phyloP scores from a whole-genome alignment of 2,113 vertebrate genomes.

The Oncorhynchus tshawytscha region DNA sequence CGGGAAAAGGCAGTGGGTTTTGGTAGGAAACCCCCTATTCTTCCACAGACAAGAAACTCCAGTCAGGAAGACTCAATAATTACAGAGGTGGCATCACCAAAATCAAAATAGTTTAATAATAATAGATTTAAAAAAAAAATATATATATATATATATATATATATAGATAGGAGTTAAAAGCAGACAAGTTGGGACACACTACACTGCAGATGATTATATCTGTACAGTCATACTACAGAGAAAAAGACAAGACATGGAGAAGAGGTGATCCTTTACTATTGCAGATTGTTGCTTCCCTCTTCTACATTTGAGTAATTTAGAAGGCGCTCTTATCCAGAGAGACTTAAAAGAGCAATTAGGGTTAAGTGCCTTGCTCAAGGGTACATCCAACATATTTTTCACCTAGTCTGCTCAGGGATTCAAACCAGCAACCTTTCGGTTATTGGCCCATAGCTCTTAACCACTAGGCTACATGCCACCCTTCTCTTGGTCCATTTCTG shows the following conservation, averaged over 20 bases:
- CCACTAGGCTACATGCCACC: too few relatives aligned
- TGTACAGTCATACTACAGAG: constrained; percentile 34
- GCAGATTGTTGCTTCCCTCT: not conserved
- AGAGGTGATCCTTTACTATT: not conserved
- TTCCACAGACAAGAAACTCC: not conserved
- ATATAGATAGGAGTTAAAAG: constrained; percentile 9
- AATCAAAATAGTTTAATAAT: constrained; percentile 61
- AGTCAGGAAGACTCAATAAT: too few relatives aligned
- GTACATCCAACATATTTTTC: too few relatives aligned
- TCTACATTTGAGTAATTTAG: too few relatives aligned
- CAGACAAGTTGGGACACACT: constrained; percentile 5
- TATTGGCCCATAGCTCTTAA: too few relatives aligned
- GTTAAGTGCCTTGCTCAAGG: too few relatives aligned
- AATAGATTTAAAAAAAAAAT: constrained; percentile 22
- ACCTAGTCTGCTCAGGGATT: too few relatives aligned
- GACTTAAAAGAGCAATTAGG: too few relatives aligned
- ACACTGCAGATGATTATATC: not conserved
- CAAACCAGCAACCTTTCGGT: too few relatives aligned
- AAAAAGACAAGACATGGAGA: not conserved
- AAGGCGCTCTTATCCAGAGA: too few relatives aligned
- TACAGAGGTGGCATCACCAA: constrained; percentile 10
- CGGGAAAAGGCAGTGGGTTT: too few relatives aligned
- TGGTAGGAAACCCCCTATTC: not conserved
- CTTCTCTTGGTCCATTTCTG: not conserved
- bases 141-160: constrained; percentile 34